Evolutionary conservation across 2,113 vertebrate species (phyloP).

Genomic region (Morphnarchus princeps): DNA sequence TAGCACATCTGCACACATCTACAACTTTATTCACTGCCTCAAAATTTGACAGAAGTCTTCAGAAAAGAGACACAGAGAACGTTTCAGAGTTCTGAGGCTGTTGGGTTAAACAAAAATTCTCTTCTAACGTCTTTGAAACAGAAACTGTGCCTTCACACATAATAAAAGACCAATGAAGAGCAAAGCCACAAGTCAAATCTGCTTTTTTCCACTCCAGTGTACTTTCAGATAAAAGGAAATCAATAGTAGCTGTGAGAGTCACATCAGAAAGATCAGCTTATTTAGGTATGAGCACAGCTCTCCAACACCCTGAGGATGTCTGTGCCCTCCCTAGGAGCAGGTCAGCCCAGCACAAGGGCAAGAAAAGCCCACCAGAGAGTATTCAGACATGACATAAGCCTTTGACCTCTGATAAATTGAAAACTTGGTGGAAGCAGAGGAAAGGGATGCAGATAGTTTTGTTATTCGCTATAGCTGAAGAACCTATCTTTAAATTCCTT

Average conservation of each 20-base stretch:
- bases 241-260: background rate
- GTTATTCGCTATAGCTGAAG: background rate
- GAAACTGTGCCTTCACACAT: background rate
- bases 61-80: background rate
- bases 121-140: background rate
- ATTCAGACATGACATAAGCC: background rate
- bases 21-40: background rate
- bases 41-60: background rate
- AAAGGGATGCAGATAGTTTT: background rate
- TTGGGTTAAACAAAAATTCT: background rate
- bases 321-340: background rate
- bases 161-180: background rate
- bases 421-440: background rate
- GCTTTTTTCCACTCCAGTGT: background rate
- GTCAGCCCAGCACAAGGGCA: background rate
- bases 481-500: background rate
- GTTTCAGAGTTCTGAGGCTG: background rate
- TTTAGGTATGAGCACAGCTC: background rate
- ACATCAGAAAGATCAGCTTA: background rate
- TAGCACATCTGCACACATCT: background rate
- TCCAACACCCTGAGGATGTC: background rate
- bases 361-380: background rate
- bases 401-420: background rate
- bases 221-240: background rate
- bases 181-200: background rate